Base-by-base conservation (phyloP, 2,888 invertebrate species). In the Lypha dubia region DNA sequence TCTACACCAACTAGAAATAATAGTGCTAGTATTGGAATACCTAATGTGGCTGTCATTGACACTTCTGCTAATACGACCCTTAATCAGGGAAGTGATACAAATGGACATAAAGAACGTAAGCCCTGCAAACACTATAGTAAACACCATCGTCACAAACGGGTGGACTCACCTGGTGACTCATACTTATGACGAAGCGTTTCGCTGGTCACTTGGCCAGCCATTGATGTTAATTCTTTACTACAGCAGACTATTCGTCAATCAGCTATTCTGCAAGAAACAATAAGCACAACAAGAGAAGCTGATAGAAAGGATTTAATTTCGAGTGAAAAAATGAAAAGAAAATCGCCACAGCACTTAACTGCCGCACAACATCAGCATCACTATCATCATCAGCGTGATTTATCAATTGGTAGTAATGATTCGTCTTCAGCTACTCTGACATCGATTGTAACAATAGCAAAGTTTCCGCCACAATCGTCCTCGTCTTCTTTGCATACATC, bases 121-220 rank as follows among this genome's bases (percentile, higher is more conserved):
- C 71, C 82, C 6, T 89, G 89, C 85, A 89, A 89, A 77, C 89
- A 87, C 71, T 89, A 89, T 84, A 90, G 89, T 86, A 91, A 91
- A 85, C 90, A 91, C 62, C 90, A 90, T 79, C 88, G 90, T 24
- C 90, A 90, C 84, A 91, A 91, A 88, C 88, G 88, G 60, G 87
- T 83, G 76, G 85, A 89, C 5, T 88, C 90, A 53, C 89, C 90
- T 8, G 77, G 90, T 71, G 89, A 91, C 75, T 87, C 89, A 71
- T 90, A 91, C 83, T 92, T 92, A 92, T 92, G 92, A 92, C 92
- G 92, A 91, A 92, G 92, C 88, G 92, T 92, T 86, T 92, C 92
- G 92, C 92, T 92, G 92, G 92, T 92, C 91, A 90, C 92, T 85
- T 92, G 92, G 92, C 92, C 92, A 91, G 92, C 92, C 84, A 92